These are phyloP conservation scores for Australoheros facetus DNA, from an alignment of 2,797 vertebrate species.

Conservation along the genomic window DNA sequence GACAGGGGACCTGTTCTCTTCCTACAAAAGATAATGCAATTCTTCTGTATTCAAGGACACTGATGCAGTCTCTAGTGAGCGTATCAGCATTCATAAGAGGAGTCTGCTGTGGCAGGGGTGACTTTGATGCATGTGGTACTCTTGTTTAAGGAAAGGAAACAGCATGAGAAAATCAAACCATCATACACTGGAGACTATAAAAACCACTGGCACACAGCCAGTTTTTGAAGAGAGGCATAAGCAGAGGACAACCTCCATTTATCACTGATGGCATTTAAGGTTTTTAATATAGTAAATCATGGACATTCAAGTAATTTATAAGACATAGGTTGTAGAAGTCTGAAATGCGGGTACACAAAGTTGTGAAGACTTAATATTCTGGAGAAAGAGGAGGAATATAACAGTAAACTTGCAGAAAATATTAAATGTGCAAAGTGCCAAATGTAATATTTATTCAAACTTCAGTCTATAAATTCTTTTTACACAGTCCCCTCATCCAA, in stretches of 20 bases:
- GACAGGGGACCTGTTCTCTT: slow-evolving; percentile 53
- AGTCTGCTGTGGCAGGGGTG: slow-evolving; percentile 64
- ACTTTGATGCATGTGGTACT: slow-evolving; percentile 75
- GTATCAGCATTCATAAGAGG: slow-evolving; percentile 73
- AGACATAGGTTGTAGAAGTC: slow-evolving; percentile 20
- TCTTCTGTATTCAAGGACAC: slow-evolving; percentile 73
- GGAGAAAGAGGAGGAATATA: slow-evolving; percentile 19
- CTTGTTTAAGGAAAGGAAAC: slow-evolving; percentile 67
- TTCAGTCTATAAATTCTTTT: slow-evolving; percentile 27
- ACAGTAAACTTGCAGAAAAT: slow-evolving; percentile 5
- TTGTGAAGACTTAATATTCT: slow-evolving; percentile 17
- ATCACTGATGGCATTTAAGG: slow-evolving; percentile 44
- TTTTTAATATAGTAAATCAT: slow-evolving; percentile 56
- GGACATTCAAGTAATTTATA: slow-evolving; percentile 42
- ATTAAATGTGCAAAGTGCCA: slow-evolving; percentile 10
- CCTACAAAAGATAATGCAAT: slow-evolving; percentile 56
- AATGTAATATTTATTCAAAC: slow-evolving; percentile 14
- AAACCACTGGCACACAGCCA: slow-evolving; percentile 55
- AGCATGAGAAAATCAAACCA: slow-evolving; percentile 67
- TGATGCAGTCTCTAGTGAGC: slow-evolving; percentile 52
- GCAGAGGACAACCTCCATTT: slow-evolving; percentile 55
- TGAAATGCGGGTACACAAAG: slow-evolving; percentile 9
- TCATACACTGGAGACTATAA: slow-evolving; percentile 52
- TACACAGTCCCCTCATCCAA: slow-evolving; percentile 5
- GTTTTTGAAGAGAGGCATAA: slow-evolving; percentile 41